Conservation (phyloP, 1,140 invertebrate species). For the Polypedilum vanderplanki region DNA sequence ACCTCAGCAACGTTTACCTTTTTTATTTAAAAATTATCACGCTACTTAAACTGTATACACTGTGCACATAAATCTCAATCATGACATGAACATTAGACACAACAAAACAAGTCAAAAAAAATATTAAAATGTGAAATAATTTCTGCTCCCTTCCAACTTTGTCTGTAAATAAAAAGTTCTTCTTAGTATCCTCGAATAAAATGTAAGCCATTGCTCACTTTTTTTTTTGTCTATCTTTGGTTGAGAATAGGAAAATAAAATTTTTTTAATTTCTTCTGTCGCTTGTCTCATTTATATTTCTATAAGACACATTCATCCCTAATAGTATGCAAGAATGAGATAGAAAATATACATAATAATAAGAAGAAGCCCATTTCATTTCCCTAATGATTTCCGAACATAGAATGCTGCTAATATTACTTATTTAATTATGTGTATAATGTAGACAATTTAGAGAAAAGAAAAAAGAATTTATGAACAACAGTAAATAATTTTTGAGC, state of each 20-base stretch:
- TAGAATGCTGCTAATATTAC: conserved; percentile 2
- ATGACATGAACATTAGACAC: conserved; percentile 18
- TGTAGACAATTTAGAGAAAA: background rate
- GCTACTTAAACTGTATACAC: background rate
- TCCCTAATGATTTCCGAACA: conserved; percentile 12
- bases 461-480: background rate
- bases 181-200: background rate
- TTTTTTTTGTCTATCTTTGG: background rate
- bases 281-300: conserved; percentile 7
- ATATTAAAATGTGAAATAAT: background rate
- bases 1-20: background rate
- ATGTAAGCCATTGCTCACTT: background rate
- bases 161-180: background rate
- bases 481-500: background rate
- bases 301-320: too few relatives aligned
- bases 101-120: conserved; percentile 12
- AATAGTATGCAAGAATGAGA: background rate
- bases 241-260: background rate
- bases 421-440: conserved; percentile 29
- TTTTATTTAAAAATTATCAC: background rate
- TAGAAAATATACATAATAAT: background rate
- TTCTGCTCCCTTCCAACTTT: too few relatives aligned
- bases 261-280: background rate
- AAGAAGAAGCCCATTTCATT: background rate
- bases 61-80: background rate